Conservation (phyloP, 2,113 vertebrate species). For the Centrocercus urophasianus region DNA sequence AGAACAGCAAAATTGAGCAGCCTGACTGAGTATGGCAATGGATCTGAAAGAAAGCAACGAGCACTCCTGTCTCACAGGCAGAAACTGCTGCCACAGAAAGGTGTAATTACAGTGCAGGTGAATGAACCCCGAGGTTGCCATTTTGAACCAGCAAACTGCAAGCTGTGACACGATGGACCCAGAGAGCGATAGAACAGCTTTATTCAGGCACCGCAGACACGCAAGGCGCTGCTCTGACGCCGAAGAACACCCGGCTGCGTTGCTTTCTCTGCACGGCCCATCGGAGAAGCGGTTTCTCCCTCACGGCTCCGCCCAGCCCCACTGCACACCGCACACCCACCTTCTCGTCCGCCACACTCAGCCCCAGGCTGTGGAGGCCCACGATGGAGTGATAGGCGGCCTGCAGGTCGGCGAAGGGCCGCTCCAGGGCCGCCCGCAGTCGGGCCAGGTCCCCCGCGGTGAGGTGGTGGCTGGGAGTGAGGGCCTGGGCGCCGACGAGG, state of each 20-base stretch:
- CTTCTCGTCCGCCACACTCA: conserved; percentile 82
- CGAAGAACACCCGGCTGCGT: rapidly evolving
- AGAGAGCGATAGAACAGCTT: rapidly evolving
- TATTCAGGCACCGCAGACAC: rapidly evolving
- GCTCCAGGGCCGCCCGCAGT: conserved; percentile 84
- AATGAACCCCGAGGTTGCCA: neutral
- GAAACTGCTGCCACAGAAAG: too few relatives aligned
- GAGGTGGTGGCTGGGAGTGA: conserved; percentile 89
- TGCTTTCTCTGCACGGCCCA: too few relatives aligned
- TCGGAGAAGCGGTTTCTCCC: too few relatives aligned
- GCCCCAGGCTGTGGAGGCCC: conserved; percentile 86
- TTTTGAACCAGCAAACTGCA: rapidly evolving
- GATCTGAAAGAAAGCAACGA: rapidly evolving
- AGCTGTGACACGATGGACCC: too few relatives aligned
- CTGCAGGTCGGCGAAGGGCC: conserved; percentile 84
- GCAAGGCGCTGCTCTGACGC: rapidly evolving
- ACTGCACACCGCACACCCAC: conserved; percentile 69
- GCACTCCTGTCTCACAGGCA: neutral
- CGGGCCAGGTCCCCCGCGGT: conserved; percentile 86
- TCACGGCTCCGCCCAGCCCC: neutral
- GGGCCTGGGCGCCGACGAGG: conserved; percentile 75
- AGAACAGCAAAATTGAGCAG: rapidly evolving
- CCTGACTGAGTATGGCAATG: rapidly evolving
- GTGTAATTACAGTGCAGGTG: too few relatives aligned
- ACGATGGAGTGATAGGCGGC: conserved; percentile 89